Base-by-base conservation (phyloP, 2,888 invertebrate genomes). In the Acanthoscelides obtectus region DNA sequence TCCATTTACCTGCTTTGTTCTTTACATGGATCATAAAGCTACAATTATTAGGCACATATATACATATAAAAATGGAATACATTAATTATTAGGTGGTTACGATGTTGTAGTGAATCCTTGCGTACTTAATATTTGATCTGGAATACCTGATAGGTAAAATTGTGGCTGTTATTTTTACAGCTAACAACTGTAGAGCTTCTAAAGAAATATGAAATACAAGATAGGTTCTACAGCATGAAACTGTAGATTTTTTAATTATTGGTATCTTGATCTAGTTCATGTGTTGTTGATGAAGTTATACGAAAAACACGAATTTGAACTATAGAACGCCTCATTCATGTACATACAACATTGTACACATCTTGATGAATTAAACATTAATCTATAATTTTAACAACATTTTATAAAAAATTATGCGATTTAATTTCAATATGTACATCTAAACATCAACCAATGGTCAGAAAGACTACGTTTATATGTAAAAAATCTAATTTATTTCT, bases 31-130 rank as follows among this genome's bases (percentile, higher is more conserved):
- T 74, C 69, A 77, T 81, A 79, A 81, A 81, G 80, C 81, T 81
- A 78, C 80, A 79, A 80, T 82, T 45, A 45, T 45, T 81, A 84
- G 84, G 84, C 84, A 84, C 84, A 84, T 83, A 83, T 81, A 84
- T 81, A 84, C 80, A 82, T 80, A 79, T 76, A 79, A 72, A 75
- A 73, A 76, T 77, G 75, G 74, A 75, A 75, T 76, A 22, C 67
- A 67, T n/a, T n/a, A n/a, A 22, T 67, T 22, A 21, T 22, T 45
- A 12, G 45, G 17, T 45, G 45, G 45, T 12, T 45, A 45, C 45
- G 45, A 45, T 12, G 45, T 45, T 45, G 45, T 45, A 45, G 17
- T 12, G 17, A 20, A 6, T 66, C 1, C 66, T 20, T 66, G 20
- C 5, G 20, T 21, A 21, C 17, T 45, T 45, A 1, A 45, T 1